Evolutionary conservation across 2,888 invertebrate genomes (phyloP).

Genomic region (Physocephala rufipes): DNA sequence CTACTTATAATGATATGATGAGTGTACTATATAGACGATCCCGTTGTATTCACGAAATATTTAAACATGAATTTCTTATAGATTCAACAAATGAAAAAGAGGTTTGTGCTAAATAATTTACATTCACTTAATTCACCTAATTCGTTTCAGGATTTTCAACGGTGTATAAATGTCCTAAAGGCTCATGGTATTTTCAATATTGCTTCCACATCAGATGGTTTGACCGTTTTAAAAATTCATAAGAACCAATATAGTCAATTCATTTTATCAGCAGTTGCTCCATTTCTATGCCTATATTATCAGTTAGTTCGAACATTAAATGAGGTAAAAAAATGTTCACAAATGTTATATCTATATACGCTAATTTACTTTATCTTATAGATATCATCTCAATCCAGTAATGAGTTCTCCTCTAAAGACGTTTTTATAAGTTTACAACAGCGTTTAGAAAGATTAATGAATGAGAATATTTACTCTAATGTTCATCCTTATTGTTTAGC

Average conservation of each 20-base stretch:
- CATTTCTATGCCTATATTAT: constrained; percentile 73
- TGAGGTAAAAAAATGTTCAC: constrained; percentile 65
- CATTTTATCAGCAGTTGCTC: constrained; percentile 71
- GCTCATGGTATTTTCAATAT: constrained; percentile 53
- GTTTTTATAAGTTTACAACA: constrained; percentile 71
- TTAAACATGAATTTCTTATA: constrained; percentile 74
- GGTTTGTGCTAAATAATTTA: constrained; percentile 53
- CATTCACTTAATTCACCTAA: background rate
- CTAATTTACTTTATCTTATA: constrained; percentile 31
- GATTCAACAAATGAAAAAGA: constrained; percentile 68
- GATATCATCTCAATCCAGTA: constrained; percentile 16
- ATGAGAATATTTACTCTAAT: constrained; percentile 51
- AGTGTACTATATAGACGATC: constrained; percentile 48
- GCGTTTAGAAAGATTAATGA: constrained; percentile 69
- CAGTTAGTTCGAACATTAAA: constrained; percentile 67
- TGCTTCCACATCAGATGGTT: constrained; percentile 50
- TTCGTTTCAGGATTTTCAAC: constrained; percentile 65
- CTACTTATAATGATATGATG: constrained; percentile 38
- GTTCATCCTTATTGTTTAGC: constrained; percentile 80
- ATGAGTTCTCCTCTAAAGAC: constrained; percentile 67
- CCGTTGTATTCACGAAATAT: constrained; percentile 66
- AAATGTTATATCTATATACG: background rate
- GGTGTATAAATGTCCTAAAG: constrained; percentile 58
- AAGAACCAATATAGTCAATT: constrained; percentile 61
- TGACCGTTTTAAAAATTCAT: constrained; percentile 54